A percentile compares a stretch with the other conserved stretches of the same genome.
Evolutionary conservation across 2,113 vertebrate species (phyloP).

Genomic region (Poicephalus meyeri): DNA sequence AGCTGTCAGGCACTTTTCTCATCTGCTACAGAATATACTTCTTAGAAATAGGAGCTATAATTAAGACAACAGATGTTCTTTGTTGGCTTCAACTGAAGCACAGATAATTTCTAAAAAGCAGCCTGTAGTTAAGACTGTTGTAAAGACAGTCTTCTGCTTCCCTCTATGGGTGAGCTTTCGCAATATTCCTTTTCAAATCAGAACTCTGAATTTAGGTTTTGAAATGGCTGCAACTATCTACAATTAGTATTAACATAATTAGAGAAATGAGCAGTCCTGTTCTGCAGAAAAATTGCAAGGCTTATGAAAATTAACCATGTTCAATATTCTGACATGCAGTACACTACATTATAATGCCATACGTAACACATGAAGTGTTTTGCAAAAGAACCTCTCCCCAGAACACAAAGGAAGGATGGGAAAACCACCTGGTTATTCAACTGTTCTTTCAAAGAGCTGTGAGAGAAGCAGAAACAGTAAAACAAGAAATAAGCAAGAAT

Average conservation of each 20-base stretch:
- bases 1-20: constrained; percentile 76
- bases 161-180: constrained; percentile 58
- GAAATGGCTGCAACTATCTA: background rate
- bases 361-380: background rate
- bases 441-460: background rate
- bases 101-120: constrained; percentile 40
- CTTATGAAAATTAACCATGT: background rate
- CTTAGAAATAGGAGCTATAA: constrained; percentile 83
- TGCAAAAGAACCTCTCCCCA: background rate
- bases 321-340: background rate
- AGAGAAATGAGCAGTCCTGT: background rate
- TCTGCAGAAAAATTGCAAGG: background rate
- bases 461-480: background rate
- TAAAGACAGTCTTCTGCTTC: constrained; percentile 44
- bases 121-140: constrained; percentile 13
- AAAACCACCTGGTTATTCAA: background rate
- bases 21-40: constrained; percentile 79
- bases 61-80: constrained; percentile 83
- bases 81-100: constrained; percentile 71
- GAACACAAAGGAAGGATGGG: background rate
- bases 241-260: background rate
- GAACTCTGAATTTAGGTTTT: background rate
- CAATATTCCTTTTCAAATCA: background rate
- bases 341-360: background rate
- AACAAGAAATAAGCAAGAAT: background rate